Evolutionary conservation across 2,113 vertebrate genomes (phyloP).

Genomic region (Anarhynchus alexandrinus): DNA sequence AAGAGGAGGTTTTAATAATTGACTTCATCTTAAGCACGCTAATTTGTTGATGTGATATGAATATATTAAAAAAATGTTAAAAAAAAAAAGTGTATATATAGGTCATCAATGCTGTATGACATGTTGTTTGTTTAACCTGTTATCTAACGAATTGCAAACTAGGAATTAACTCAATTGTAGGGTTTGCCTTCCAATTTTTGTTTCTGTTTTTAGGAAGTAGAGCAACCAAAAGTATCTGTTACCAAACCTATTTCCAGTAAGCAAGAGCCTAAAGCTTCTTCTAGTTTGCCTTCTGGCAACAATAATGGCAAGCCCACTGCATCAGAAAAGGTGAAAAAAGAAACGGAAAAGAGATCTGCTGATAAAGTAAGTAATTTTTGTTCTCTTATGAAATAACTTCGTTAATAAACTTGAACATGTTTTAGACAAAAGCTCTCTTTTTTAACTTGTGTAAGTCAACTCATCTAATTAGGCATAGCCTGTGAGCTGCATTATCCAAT

Average conservation of each 20-base stretch:
- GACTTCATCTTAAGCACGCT: neutral
- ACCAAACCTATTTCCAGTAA: conserved; percentile 85
- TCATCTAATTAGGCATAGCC: neutral
- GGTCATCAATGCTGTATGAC: neutral
- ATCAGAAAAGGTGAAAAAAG: conserved; percentile 92
- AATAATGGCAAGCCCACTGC: conserved; percentile 83
- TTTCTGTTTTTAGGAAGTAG: conserved; percentile 80
- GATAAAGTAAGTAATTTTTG: conserved; percentile 84
- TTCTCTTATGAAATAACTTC: neutral
- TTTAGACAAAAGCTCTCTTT: neutral
- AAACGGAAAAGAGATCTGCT: conserved; percentile 86
- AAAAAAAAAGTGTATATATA: rapidly evolving
- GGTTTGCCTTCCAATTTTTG: neutral
- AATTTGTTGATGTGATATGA: neutral
- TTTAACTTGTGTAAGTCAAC: neutral
- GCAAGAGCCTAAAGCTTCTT: conserved; percentile 86
- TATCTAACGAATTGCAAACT: neutral
- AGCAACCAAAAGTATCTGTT: conserved; percentile 84
- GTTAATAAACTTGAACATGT: neutral
- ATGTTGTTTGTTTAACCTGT: neutral
- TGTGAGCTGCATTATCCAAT: neutral
- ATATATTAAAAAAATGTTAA: neutral
- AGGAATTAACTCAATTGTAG: neutral
- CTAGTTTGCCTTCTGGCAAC: conserved; percentile 79
- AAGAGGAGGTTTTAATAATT: neutral